These are phyloP conservation scores for Chaenogobius annularis DNA, from an alignment of 2,113 vertebrate genomes.

Conservation along the genomic window DNA sequence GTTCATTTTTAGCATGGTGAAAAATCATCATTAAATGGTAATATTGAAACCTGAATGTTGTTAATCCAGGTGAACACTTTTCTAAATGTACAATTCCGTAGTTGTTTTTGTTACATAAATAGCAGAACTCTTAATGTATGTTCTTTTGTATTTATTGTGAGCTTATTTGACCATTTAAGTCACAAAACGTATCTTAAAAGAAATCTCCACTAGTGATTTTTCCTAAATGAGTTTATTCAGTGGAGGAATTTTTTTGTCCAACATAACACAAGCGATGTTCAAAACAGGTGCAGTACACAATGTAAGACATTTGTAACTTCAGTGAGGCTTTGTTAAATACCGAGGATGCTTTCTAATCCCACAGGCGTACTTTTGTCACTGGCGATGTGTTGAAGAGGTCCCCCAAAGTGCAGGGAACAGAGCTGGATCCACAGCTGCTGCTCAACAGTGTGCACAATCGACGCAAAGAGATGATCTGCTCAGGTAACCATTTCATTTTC, in stretches of 20 bases:
- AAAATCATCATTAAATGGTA: too few relatives aligned
- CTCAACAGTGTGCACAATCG: constrained; percentile 46
- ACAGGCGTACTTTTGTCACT: constrained; percentile 28
- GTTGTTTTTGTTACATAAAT: too few relatives aligned
- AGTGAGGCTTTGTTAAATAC: constrained; percentile 22
- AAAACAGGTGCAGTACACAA: constrained; percentile 2
- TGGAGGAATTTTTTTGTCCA: constrained; percentile 19
- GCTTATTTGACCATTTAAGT: too few relatives aligned
- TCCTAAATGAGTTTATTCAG: constrained; percentile 30
- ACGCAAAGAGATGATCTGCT: constrained; percentile 49
- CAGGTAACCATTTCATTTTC: constrained; percentile 66
- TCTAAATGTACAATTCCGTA: too few relatives aligned
- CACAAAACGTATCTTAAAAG: too few relatives aligned
- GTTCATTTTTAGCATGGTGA: too few relatives aligned
- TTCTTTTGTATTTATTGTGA: too few relatives aligned
- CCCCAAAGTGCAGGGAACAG: constrained; percentile 19
- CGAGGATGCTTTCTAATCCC: constrained; percentile 15
- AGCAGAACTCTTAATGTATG: too few relatives aligned
- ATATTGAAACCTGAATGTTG: too few relatives aligned
- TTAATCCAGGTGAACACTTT: too few relatives aligned
- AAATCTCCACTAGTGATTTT: constrained; percentile 14
- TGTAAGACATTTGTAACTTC: constrained; percentile 18
- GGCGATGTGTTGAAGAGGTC: constrained; percentile 40
- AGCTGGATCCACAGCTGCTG: constrained; percentile 45
- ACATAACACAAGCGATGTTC: neutral